phyloP scores from a whole-genome alignment of 1,140 invertebrate genomes.

The Drosophila orena region DNA sequence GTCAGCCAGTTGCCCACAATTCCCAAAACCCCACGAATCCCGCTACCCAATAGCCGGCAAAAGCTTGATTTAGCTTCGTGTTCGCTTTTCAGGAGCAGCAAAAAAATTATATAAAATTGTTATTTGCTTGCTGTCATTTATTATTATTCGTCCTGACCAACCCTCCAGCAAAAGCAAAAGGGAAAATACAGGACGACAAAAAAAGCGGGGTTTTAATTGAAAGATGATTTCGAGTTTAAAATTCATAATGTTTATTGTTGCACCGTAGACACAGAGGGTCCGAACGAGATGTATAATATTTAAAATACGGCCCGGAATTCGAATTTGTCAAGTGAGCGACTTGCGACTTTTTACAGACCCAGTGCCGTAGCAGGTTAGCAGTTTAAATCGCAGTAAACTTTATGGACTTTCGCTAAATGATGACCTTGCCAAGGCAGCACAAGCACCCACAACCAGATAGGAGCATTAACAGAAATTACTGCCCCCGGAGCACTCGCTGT shows the following conservation, averaged over 20 bases:
- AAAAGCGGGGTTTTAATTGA: slow-evolving; percentile 65
- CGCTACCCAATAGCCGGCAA: slow-evolving; percentile 13
- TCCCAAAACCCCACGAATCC: neutral
- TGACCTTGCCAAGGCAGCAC: slow-evolving; percentile 38
- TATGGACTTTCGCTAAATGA: slow-evolving; percentile 33
- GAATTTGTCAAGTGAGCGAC: neutral
- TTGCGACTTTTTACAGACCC: slow-evolving; percentile 13
- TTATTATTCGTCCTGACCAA: slow-evolving; percentile 29
- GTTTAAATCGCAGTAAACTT: slow-evolving; percentile 45
- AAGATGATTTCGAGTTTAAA: slow-evolving; percentile 62
- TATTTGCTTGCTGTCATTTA: slow-evolving; percentile 53
- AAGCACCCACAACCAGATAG: slow-evolving; percentile 1
- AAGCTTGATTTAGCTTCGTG: slow-evolving; percentile 32
- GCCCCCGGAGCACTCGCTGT: slow-evolving; percentile 21
- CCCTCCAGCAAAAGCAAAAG: neutral
- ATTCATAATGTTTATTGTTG: slow-evolving; percentile 69
- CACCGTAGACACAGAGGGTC: neutral
- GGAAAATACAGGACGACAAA: neutral
- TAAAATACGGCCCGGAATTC: neutral
- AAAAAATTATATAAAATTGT: slow-evolving; percentile 28
- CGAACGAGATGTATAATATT: slow-evolving; percentile 2
- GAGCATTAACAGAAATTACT: slow-evolving; percentile 42
- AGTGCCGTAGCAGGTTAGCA: neutral
- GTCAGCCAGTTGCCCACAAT: slow-evolving; percentile 13
- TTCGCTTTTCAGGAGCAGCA: slow-evolving; percentile 17